phyloP scores from a whole-genome alignment of 1,140 invertebrate species.

The Helicorthomorpha holstii region DNA sequence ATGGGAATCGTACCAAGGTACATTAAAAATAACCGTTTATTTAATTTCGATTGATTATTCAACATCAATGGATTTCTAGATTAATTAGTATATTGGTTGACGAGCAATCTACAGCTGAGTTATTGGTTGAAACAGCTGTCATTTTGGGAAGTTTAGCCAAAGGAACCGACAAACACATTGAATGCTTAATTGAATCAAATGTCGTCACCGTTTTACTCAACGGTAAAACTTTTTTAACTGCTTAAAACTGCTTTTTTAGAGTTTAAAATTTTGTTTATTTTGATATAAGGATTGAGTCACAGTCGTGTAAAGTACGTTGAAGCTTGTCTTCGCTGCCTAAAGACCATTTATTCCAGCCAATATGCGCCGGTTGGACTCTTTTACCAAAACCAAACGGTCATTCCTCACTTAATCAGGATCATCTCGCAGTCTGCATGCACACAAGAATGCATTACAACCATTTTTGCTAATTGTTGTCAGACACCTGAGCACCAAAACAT shows the following conservation, averaged over 20 bases:
- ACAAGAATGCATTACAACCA: constrained; percentile 58
- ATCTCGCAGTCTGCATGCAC: constrained; percentile 38
- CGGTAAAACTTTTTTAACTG: no score
- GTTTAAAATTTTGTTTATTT: no score
- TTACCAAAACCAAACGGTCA: constrained; percentile 36
- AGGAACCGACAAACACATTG: constrained; percentile 49
- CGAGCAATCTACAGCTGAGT: constrained; percentile 25
- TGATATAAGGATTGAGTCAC: constrained; percentile 30
- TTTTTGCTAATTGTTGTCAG: constrained; percentile 52
- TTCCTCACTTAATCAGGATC: constrained; percentile 36
- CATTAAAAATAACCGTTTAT: constrained; percentile 2
- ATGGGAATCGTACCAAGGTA: constrained; percentile 63
- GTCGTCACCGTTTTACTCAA: constrained; percentile 41
- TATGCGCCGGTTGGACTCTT: constrained; percentile 39
- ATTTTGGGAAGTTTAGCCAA: constrained; percentile 55
- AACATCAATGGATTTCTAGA: no score
- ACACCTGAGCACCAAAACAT: constrained; percentile 48
- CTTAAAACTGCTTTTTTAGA: background rate
- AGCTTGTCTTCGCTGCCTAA: constrained; percentile 41
- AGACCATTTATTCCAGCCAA: constrained; percentile 40
- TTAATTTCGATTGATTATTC: background rate
- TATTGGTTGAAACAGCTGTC: constrained; percentile 57
- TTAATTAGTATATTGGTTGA: background rate
- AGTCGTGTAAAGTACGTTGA: constrained; percentile 36
- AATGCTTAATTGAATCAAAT: constrained; percentile 43